Conservation (phyloP, 2,797 vertebrate genomes). For the Apogon hyalosoma region DNA sequence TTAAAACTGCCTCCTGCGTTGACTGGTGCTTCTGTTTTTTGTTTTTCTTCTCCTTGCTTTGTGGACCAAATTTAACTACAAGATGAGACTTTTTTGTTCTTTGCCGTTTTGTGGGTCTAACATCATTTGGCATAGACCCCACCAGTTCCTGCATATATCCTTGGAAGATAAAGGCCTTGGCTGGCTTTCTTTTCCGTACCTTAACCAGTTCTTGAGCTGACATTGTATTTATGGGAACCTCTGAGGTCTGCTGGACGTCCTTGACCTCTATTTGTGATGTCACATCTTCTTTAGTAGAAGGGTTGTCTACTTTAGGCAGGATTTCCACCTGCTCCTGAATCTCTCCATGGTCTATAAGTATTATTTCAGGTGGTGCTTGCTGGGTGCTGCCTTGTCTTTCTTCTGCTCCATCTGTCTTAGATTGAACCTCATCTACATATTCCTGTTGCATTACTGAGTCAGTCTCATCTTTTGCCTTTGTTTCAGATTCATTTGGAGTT, state of each 20-base stretch:
- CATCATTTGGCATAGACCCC: conserved; percentile 57
- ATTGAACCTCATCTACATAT: conserved; percentile 27
- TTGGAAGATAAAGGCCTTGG: conserved; percentile 70
- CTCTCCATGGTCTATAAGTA: conserved; percentile 8
- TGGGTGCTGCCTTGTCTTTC: conserved; percentile 20
- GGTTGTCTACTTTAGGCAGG: conserved; percentile 14
- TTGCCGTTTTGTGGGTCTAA: conserved; percentile 72
- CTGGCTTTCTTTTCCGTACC: conserved; percentile 79
- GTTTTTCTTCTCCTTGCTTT: conserved; percentile 77
- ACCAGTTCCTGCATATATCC: conserved; percentile 74
- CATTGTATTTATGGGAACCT: conserved; percentile 68
- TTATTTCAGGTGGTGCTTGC: conserved; percentile 35
- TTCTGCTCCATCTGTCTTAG: conserved; percentile 24
- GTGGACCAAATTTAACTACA: conserved; percentile 79
- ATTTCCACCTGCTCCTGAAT: conserved; percentile 26
- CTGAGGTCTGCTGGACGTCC: conserved; percentile 45
- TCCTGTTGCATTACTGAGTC: conserved; percentile 39
- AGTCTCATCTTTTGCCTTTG: conserved; percentile 27
- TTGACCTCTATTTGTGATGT: conserved; percentile 36
- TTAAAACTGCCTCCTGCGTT: conserved; percentile 39
- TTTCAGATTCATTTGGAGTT: conserved; percentile 35
- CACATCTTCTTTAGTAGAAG: conserved; percentile 30
- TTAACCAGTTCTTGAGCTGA: conserved; percentile 80
- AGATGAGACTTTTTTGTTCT: conserved; percentile 76
- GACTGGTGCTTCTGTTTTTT: conserved; percentile 69